Evolutionary conservation across 2,113 vertebrate species (phyloP).

Genomic region (Malaclemys terrapin): DNA sequence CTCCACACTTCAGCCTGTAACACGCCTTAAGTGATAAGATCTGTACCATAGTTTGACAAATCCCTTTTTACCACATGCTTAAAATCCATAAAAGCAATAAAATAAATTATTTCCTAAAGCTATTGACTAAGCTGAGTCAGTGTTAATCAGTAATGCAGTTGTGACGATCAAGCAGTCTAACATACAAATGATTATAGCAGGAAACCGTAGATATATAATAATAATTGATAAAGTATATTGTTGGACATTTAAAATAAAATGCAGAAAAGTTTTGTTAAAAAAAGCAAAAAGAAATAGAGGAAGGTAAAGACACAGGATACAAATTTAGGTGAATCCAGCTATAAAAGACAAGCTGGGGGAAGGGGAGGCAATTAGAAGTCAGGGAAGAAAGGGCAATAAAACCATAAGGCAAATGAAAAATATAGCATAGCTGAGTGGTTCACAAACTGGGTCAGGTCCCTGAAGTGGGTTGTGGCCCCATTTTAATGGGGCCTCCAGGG

Average conservation of each 20-base stretch:
- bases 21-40: neutral
- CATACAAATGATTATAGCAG: neutral
- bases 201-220: neutral
- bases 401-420: neutral
- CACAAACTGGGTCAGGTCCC: too few relatives aligned
- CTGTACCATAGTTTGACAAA: neutral
- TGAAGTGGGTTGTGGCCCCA: too few relatives aligned
- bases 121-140: neutral
- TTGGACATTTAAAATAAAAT: neutral
- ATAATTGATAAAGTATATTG: neutral
- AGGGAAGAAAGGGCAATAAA: neutral
- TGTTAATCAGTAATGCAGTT: neutral
- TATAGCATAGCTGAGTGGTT: neutral
- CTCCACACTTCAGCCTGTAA: neutral
- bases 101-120: neutral
- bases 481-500: too few relatives aligned
- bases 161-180: neutral
- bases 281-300: neutral
- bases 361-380: too few relatives aligned
- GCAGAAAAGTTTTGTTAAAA: neutral
- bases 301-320: neutral
- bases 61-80: neutral
- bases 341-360: neutral
- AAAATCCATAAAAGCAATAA: neutral
- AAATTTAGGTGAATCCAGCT: neutral